Percentiles rank a stretch among this genome's conserved stretches.
These are phyloP conservation scores for Elegia similella DNA, from an alignment of 2,888 invertebrate species.

Conservation along the genomic window DNA sequence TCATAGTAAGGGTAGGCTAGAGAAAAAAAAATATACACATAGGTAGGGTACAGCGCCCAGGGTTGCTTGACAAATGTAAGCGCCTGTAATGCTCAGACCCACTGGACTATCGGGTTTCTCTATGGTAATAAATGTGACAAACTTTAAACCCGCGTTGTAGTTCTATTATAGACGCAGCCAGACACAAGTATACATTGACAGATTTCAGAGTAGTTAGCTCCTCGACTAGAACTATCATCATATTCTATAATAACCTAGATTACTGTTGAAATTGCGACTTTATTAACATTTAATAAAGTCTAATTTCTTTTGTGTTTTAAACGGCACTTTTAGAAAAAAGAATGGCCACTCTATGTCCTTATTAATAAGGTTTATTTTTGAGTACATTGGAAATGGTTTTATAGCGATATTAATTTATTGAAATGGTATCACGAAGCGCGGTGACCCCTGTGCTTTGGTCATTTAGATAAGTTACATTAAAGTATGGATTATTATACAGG, in stretches of 20 bases:
- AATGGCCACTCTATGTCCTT: not conserved
- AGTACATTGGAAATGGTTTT: not conserved
- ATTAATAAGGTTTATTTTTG: not conserved
- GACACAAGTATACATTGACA: not conserved
- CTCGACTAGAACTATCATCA: not conserved
- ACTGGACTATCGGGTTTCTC: no score
- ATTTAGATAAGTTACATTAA: not conserved
- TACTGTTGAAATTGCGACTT: not conserved
- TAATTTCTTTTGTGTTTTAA: not conserved
- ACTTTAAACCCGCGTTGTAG: no score
- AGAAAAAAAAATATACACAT: no score
- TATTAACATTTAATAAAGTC: not conserved
- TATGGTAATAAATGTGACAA: no score
- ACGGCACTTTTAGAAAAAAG: not conserved
- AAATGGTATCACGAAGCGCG: conserved; percentile 6
- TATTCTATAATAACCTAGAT: not conserved
- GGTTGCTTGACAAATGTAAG: no score
- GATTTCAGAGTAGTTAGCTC: not conserved
- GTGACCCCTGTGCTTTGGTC: not conserved
- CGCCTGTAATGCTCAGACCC: no score
- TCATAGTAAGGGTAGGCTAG: no score
- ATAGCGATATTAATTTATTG: conserved; percentile 2
- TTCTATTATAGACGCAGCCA: no score
- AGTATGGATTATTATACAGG: not conserved
- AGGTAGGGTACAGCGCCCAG: no score